Conservation (phyloP, 2,113 vertebrate genomes). For the Sapayoa aenigma region DNA sequence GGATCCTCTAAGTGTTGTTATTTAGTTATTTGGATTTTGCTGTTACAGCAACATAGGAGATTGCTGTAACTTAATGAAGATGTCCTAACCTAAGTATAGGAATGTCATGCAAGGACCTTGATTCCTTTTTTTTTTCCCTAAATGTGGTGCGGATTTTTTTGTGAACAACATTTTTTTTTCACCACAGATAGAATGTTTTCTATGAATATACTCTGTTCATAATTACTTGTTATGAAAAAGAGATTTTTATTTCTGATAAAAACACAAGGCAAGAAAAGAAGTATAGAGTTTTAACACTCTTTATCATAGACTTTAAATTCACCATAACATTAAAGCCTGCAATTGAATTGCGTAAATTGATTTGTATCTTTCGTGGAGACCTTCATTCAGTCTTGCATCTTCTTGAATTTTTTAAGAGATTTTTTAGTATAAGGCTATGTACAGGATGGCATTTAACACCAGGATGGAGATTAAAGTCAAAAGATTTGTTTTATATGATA, state of each 20-base stretch:
- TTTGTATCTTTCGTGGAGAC: background rate
- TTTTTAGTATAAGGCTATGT: background rate
- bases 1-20: background rate
- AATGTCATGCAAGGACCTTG: background rate
- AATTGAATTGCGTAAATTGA: background rate
- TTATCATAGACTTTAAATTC: background rate
- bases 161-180: background rate
- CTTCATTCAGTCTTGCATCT: background rate
- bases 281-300: background rate
- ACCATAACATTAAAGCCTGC: background rate
- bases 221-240: background rate
- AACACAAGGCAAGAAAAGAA: background rate
- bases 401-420: background rate
- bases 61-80: background rate
- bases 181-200: background rate
- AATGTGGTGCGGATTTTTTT: background rate
- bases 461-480: background rate
- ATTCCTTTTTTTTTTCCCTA: background rate
- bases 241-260: background rate
- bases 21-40: background rate
- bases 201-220: background rate
- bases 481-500: background rate
- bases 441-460: rapidly evolving
- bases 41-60: background rate
- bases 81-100: background rate